Conservation (phyloP, 1,140 invertebrate species). For the Maniola jurtina region DNA sequence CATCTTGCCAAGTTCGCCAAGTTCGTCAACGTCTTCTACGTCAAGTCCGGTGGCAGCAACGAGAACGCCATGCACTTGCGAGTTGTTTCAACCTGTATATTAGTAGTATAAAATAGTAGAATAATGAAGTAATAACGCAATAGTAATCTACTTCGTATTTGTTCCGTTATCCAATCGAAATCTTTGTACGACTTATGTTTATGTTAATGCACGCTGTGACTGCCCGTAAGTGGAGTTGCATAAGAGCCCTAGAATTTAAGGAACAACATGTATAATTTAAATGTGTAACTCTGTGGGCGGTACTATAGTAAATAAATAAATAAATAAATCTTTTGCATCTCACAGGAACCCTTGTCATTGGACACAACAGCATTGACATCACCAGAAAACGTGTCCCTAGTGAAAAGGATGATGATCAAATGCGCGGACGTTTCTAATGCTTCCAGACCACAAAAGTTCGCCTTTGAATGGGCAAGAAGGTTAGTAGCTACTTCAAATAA, state of each 20-base stretch:
- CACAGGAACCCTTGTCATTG: slow-evolving; percentile 66
- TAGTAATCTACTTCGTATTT: too few relatives aligned
- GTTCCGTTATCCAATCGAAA: background rate
- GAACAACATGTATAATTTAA: too few relatives aligned
- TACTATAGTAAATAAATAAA: too few relatives aligned
- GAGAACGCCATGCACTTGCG: too few relatives aligned
- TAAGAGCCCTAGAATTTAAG: too few relatives aligned
- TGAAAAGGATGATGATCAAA: slow-evolving; percentile 98
- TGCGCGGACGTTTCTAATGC: slow-evolving; percentile 98
- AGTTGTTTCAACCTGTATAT: too few relatives aligned
- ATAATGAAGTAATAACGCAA: too few relatives aligned
- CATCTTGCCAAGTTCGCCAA: slow-evolving; percentile 85
- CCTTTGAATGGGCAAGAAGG: slow-evolving; percentile 94
- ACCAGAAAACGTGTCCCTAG: slow-evolving; percentile 89
- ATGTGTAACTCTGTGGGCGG: too few relatives aligned
- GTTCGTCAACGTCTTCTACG: slow-evolving; percentile 92
- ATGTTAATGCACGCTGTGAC: too few relatives aligned
- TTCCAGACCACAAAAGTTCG: slow-evolving; percentile 88
- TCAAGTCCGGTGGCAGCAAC: slow-evolving; percentile 44
- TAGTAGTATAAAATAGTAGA: too few relatives aligned
- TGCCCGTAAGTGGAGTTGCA: too few relatives aligned
- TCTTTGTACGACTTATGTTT: too few relatives aligned
- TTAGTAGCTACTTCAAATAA: slow-evolving; percentile 30
- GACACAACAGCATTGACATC: slow-evolving; percentile 79
- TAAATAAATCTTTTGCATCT: slow-evolving; percentile 21